phyloP scores from a whole-genome alignment of 2,797 vertebrate genomes.

The Coracias cyanogaster region DNA sequence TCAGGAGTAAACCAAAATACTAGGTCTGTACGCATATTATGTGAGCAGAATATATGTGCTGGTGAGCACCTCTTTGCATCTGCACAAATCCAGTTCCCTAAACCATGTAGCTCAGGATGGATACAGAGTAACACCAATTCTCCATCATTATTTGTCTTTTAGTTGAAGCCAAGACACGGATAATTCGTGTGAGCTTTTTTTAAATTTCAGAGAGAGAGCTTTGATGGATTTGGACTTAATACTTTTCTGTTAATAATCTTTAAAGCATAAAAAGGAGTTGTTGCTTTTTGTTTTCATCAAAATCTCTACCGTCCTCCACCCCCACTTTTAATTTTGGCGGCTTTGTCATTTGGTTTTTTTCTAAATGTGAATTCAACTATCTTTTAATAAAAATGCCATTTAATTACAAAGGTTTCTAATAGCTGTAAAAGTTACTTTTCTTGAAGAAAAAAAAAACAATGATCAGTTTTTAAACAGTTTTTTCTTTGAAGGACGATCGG shows the following conservation, averaged over 20 bases:
- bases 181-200: background rate
- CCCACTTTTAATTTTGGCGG: background rate
- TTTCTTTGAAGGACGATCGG: background rate
- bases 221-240: background rate
- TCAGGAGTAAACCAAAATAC: slow-evolving; percentile 22
- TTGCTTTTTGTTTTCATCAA: background rate
- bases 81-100: background rate
- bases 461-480: background rate
- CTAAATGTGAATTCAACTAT: background rate
- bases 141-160: background rate
- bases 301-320: fast-evolving
- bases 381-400: background rate
- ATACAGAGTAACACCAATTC: background rate
- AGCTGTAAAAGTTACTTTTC: background rate
- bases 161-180: background rate
- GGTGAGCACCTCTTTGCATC: background rate
- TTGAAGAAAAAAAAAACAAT: background rate
- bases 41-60: slow-evolving; percentile 21
- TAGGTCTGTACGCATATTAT: background rate
- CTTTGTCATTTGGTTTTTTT: background rate
- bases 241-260: background rate
- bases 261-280: background rate
- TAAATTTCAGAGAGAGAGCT: background rate
- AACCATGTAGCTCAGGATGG: background rate
- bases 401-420: background rate